A percentile compares a stretch with the other conserved stretches of the same genome.
These are phyloP conservation scores for Dexiosoma caninum DNA, from an alignment of 2,888 invertebrate genomes.

Conservation along the genomic window DNA sequence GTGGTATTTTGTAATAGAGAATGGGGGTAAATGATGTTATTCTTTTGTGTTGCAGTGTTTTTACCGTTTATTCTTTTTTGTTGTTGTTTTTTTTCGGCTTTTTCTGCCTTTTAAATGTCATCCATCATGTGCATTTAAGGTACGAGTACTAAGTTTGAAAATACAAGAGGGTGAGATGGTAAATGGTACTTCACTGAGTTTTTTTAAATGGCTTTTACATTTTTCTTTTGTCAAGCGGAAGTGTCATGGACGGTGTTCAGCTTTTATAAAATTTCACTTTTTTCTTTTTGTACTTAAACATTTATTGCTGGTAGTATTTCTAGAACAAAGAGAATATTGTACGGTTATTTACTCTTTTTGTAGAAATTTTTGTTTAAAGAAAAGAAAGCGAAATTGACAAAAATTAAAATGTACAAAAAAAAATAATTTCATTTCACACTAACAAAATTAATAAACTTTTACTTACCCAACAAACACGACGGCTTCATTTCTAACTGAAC, in stretches of 20 bases:
- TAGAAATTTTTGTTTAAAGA: neutral
- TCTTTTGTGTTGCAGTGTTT: too few species aligned
- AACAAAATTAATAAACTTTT: too few species aligned
- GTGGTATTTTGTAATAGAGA: slow-evolving; percentile 13
- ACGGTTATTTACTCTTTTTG: neutral
- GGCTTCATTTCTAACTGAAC: too few species aligned
- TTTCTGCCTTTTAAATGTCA: too few species aligned
- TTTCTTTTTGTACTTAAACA: slow-evolving; percentile 19
- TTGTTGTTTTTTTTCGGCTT: neutral
- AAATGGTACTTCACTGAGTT: neutral
- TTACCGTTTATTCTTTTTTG: neutral
- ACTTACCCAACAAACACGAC: too few species aligned
- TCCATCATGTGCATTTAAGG: neutral
- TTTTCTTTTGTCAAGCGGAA: slow-evolving; percentile 16
- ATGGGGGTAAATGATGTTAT: slow-evolving; percentile 28
- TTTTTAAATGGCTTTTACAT: neutral
- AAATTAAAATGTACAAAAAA: neutral
- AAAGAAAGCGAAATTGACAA: neutral
- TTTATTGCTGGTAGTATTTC: slow-evolving; percentile 4
- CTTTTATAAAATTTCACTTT: slow-evolving; percentile 34
- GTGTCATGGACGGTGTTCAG: slow-evolving; percentile 3
- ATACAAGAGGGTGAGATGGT: neutral
- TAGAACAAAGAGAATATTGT: slow-evolving; percentile 7
- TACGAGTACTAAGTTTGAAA: neutral
- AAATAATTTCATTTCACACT: neutral